Percentiles rank a stretch among this genome's conserved stretches.
Conservation (phyloP, 2,797 vertebrate genomes). For the Gambusia yucatana region DNA sequence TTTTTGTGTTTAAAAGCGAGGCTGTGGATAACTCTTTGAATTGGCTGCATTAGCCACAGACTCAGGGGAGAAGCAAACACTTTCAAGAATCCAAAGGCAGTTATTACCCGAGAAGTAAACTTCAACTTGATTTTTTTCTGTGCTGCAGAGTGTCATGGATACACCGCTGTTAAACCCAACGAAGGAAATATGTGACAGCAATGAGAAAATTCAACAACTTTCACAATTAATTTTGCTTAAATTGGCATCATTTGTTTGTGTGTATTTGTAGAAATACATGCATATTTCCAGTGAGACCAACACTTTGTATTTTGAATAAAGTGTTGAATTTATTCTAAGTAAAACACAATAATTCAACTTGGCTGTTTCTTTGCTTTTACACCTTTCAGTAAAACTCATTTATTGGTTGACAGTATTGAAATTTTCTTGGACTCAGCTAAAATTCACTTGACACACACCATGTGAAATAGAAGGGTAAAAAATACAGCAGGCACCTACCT, state of each 20-base stretch:
- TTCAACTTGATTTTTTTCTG: conserved; percentile 1
- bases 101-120: conserved; percentile 10
- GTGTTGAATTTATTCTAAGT: neutral
- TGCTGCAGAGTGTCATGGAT: neutral
- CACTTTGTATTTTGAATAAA: neutral
- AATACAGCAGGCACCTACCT: conserved; percentile 12
- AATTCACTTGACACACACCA: conserved; percentile 18
- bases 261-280: conserved; percentile 1
- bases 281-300: neutral
- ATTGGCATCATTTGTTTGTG: neutral
- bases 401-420: conserved; percentile 18
- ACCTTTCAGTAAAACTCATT: conserved; percentile 8
- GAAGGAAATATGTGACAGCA: neutral
- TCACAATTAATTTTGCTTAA: neutral
- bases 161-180: neutral
- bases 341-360: conserved; percentile 1
- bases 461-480: conserved; percentile 20
- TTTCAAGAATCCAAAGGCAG: conserved; percentile 16
- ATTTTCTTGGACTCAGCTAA: conserved; percentile 28
- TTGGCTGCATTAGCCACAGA: conserved; percentile 1
- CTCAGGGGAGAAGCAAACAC: conserved; percentile 15
- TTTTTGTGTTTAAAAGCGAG: conserved; percentile 21
- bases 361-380: conserved; percentile 5
- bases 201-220: neutral
- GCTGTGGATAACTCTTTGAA: conserved; percentile 19